Percentiles rank a stretch among this genome's conserved stretches.
phyloP scores from a whole-genome alignment of 2,113 vertebrate species.

The Corydoras maculifer region DNA sequence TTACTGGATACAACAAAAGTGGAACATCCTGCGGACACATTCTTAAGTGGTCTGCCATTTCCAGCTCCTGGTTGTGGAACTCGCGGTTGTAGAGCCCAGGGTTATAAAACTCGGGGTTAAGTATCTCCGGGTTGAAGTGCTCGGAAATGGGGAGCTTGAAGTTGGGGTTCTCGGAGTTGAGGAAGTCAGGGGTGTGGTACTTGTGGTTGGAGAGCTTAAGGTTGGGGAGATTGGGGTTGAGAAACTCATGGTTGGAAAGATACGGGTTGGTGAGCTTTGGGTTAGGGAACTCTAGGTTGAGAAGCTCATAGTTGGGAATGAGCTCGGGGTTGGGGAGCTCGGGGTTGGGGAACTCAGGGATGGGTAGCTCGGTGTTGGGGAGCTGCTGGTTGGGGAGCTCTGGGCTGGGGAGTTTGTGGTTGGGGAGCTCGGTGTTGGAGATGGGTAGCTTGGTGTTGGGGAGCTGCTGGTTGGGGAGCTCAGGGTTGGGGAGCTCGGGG shows the following conservation, averaged over 20 bases:
- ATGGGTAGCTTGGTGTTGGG: background rate
- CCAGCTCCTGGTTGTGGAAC: constrained; percentile 15
- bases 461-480: background rate
- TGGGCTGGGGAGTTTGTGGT: constrained; percentile 34
- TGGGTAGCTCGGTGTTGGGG: background rate
- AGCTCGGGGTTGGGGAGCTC: constrained; percentile 46
- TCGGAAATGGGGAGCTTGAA: no score
- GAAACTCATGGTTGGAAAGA: constrained; percentile 37
- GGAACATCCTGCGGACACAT: constrained; percentile 28
- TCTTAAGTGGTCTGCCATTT: constrained; percentile 31
- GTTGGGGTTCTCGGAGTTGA: background rate
- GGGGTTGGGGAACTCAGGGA: background rate
- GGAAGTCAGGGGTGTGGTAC: no score
- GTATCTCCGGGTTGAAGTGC: no score
- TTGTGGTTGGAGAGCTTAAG: no score
- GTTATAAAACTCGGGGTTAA: no score
- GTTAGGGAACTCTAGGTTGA: background rate
- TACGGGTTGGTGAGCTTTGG: background rate
- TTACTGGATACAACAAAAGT: constrained; percentile 13
- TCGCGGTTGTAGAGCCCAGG: no score
- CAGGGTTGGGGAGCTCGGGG: background rate
- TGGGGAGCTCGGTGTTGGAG: background rate
- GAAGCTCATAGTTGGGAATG: constrained; percentile 13
- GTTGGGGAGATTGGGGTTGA: background rate
- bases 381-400: constrained; percentile 40